Conservation (phyloP, 1,140 invertebrate genomes). For the Panonychus citri region DNA sequence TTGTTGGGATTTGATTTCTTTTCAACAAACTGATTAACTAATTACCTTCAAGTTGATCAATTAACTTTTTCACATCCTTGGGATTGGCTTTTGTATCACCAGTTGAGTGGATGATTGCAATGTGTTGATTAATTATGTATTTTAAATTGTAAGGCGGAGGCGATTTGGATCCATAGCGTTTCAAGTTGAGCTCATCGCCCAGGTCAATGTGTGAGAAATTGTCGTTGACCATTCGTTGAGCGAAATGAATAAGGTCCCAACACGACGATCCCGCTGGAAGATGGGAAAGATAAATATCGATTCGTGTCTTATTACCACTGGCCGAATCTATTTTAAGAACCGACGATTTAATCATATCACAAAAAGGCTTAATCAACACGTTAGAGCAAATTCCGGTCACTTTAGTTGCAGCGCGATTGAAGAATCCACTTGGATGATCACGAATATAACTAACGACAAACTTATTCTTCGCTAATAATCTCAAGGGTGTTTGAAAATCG, state of each 20-base stretch:
- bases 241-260: slow-evolving; percentile 39
- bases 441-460: background rate
- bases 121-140: background rate
- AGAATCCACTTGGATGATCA: background rate
- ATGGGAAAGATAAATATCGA: slow-evolving; percentile 48
- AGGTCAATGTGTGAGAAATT: slow-evolving; percentile 17
- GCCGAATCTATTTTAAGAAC: background rate
- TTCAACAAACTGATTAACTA: too few species aligned
- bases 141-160: slow-evolving; percentile 4
- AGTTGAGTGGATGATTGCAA: background rate
- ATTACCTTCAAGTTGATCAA: background rate
- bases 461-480: background rate
- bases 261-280: slow-evolving; percentile 56
- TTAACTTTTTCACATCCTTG: background rate
- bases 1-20: too few species aligned
- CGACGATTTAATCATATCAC: background rate
- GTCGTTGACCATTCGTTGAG: slow-evolving; percentile 20
- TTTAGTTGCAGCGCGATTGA: slow-evolving; percentile 18
- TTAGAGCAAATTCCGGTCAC: background rate
- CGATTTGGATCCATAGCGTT: background rate
- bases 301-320: slow-evolving; percentile 28
- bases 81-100: background rate
- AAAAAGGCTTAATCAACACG: background rate
- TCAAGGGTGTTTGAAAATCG: background rate
- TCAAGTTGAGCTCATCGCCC: background rate